phyloP scores from a whole-genome alignment of 1,140 invertebrate genomes.

The Monomorium pharaonis region DNA sequence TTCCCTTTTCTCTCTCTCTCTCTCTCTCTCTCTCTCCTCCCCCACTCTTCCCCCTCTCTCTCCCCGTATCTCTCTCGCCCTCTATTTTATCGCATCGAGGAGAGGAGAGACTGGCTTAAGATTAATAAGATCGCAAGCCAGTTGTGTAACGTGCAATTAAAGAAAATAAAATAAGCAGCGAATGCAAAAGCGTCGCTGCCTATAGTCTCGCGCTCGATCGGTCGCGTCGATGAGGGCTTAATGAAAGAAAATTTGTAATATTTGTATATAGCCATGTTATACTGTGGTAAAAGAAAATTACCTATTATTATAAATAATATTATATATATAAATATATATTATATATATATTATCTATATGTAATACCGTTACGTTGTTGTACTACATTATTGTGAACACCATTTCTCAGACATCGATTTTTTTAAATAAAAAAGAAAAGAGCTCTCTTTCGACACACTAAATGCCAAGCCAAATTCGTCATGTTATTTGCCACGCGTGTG shows the following conservation, averaged over 20 bases:
- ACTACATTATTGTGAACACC: conserved; percentile 84
- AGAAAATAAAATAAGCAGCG: conserved; percentile 30
- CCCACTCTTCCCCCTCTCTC: background rate
- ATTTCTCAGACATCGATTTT: conserved; percentile 85
- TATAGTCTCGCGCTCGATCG: conserved; percentile 39
- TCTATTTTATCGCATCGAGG: conserved; percentile 37
- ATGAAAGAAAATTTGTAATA: conserved; percentile 68
- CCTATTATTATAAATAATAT: conserved; percentile 70
- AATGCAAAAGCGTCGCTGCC: background rate
- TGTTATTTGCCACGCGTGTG: conserved; percentile 24
- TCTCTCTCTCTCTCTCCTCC: background rate
- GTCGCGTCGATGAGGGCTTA: conserved; percentile 42
- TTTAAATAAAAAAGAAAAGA: conserved; percentile 82
- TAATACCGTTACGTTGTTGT: conserved; percentile 82
- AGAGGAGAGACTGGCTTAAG: conserved; percentile 41
- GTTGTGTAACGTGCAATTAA: conserved; percentile 30
- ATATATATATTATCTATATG: conserved; percentile 64
- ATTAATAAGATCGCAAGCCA: conserved; percentile 33
- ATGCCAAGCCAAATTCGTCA: conserved; percentile 67
- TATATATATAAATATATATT: conserved; percentile 57
- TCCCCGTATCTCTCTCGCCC: conserved; percentile 23
- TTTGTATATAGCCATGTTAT: conserved; percentile 73
- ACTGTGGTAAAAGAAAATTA: conserved; percentile 68
- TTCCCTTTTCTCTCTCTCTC: background rate
- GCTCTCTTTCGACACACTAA: conserved; percentile 75